A percentile compares a stretch with the other conserved stretches of the same genome.
Conservation (phyloP, 64 coral and sea anemone species). For the Porites lutea region DNA sequence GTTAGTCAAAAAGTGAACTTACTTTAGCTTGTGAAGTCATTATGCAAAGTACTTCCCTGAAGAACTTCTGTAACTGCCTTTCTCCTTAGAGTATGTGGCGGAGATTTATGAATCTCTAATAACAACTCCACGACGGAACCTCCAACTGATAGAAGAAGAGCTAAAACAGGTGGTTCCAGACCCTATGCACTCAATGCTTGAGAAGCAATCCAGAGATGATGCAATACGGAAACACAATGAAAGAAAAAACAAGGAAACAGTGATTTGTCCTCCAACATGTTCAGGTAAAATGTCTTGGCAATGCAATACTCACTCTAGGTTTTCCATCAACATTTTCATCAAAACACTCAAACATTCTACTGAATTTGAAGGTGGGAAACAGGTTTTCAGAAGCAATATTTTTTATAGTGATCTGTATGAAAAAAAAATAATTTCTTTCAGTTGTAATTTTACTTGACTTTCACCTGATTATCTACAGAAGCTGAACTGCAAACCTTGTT, state of each 20-base stretch:
- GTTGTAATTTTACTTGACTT: background rate
- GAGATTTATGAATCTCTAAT: background rate
- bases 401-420: background rate
- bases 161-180: background rate
- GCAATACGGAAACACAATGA: constrained; percentile 3
- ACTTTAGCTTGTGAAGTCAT: background rate
- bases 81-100: background rate
- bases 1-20: background rate
- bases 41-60: background rate
- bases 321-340: background rate
- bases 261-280: constrained; percentile 44
- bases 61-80: too few species aligned
- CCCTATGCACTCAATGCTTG: background rate
- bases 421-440: background rate
- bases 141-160: background rate
- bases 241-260: constrained; percentile 35
- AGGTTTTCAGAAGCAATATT: background rate
- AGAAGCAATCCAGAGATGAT: constrained; percentile 10
- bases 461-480: constrained; percentile 12
- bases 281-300: background rate
- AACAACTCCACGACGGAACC: background rate
- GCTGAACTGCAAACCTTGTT: background rate
- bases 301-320: too few species aligned
- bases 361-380: background rate
- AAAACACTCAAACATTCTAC: background rate